These are phyloP conservation scores for Helogale parvula DNA, from an alignment of 2,113 vertebrate species.

Conservation along the genomic window DNA sequence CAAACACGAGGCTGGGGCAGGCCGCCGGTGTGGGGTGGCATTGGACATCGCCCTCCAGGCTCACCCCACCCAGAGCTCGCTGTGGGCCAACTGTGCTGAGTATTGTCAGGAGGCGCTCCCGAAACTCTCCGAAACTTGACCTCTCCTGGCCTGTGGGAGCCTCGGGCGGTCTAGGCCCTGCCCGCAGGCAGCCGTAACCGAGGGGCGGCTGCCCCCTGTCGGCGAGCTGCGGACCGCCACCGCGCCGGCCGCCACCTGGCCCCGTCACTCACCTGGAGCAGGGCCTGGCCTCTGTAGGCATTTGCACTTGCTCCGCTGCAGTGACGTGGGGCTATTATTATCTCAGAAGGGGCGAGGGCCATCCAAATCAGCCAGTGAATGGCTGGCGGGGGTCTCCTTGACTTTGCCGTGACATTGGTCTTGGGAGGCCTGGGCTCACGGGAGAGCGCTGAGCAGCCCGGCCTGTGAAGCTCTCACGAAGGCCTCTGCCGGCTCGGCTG, in stretches of 20 bases:
- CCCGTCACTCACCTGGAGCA: slow-evolving; percentile 24
- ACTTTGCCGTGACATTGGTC: slow-evolving; percentile 47
- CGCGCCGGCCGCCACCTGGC: neutral
- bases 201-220: slow-evolving; percentile 38
- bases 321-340: slow-evolving; percentile 47
- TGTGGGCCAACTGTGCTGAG: fast-evolving
- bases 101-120: neutral
- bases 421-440: neutral
- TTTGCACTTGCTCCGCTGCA: slow-evolving; percentile 36
- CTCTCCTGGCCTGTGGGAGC: neutral
- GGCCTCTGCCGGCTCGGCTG: neutral
- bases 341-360: neutral
- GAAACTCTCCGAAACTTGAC: neutral
- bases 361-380: neutral
- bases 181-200: fast-evolving
- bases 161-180: neutral
- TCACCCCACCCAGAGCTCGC: fast-evolving
- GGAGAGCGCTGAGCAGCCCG: neutral
- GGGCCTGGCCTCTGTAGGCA: neutral
- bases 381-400: neutral
- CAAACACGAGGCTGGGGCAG: fast-evolving
- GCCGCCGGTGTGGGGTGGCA: fast-evolving
- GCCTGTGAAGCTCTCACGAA: fast-evolving
- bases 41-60: neutral
- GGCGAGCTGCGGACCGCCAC: neutral